Evolutionary conservation across 2,888 invertebrate species (phyloP).

Genomic region (Agrochola lota): DNA sequence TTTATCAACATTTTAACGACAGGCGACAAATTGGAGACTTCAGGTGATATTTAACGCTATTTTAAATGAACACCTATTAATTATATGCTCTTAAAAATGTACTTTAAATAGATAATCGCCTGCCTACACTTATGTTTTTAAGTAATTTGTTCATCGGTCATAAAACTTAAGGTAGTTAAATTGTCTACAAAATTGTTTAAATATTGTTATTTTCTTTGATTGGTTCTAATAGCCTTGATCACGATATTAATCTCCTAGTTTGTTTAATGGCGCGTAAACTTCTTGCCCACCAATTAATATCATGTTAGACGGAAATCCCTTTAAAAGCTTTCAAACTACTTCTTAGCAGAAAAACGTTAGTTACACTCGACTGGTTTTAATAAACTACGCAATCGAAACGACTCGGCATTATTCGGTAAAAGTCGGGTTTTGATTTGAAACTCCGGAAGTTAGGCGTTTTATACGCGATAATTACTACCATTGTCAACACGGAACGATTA

Average conservation of each 20-base stretch:
- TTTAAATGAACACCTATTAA: conserved; percentile 39
- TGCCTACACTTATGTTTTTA: conserved; percentile 18
- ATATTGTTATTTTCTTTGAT: conserved; percentile 35
- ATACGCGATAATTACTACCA: conserved; percentile 75
- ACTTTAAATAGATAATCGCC: conserved; percentile 11
- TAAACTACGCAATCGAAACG: conserved; percentile 50
- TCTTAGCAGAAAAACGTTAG: conserved; percentile 28
- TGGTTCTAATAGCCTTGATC: conserved; percentile 26
- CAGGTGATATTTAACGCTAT: conserved; percentile 44
- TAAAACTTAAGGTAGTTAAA: conserved; percentile 12
- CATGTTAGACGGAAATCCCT: conserved; percentile 40
- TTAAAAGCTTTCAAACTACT: conserved; percentile 60
- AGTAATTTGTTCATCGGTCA: conserved; percentile 14
- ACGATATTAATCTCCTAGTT: conserved; percentile 20
- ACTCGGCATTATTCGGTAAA: conserved; percentile 32
- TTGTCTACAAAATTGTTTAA: conserved; percentile 15
- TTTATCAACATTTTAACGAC: conserved; percentile 71
- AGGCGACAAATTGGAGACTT: conserved; percentile 65
- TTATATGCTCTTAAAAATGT: neutral
- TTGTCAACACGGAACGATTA: conserved; percentile 79
- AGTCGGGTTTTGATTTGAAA: conserved; percentile 42
- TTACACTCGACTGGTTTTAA: conserved; percentile 51
- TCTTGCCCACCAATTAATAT: conserved; percentile 40
- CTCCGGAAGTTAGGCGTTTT: conserved; percentile 69
- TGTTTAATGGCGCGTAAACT: conserved; percentile 49